Evolutionary conservation across 2,113 vertebrate genomes (phyloP).

Genomic region (Arizona elegans): DNA sequence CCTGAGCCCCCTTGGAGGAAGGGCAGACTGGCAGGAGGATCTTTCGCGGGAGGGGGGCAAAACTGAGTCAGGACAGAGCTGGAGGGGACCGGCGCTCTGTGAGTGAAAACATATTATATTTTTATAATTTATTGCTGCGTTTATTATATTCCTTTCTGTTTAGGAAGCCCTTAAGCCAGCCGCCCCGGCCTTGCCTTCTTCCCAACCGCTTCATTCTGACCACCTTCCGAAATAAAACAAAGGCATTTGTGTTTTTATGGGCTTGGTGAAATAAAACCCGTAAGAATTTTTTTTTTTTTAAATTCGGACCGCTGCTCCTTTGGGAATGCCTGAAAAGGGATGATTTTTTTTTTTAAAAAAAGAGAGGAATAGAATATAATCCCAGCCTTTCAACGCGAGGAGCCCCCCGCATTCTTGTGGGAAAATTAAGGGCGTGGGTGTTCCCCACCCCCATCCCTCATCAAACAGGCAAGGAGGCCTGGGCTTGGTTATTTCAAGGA

Average conservation of each 20-base stretch:
- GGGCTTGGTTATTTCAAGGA: background rate
- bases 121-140: background rate
- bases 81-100: background rate
- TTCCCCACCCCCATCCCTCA: background rate
- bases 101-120: background rate
- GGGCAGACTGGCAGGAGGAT: background rate
- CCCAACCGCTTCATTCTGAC: background rate
- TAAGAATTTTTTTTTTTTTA: background rate
- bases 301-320: background rate
- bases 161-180: background rate
- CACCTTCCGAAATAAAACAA: background rate
- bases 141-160: background rate
- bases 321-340: background rate
- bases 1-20: background rate
- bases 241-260: background rate
- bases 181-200: background rate
- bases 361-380: background rate
- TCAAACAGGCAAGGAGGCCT: background rate
- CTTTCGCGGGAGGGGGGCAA: accelerated
- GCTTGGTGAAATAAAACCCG: background rate
- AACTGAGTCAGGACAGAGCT: background rate
- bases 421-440: background rate
- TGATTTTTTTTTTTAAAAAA: background rate
- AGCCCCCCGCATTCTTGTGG: background rate
- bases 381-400: background rate